Evolutionary conservation across 1,140 invertebrate species (phyloP).

Genomic region (Bombus sibiricus): DNA sequence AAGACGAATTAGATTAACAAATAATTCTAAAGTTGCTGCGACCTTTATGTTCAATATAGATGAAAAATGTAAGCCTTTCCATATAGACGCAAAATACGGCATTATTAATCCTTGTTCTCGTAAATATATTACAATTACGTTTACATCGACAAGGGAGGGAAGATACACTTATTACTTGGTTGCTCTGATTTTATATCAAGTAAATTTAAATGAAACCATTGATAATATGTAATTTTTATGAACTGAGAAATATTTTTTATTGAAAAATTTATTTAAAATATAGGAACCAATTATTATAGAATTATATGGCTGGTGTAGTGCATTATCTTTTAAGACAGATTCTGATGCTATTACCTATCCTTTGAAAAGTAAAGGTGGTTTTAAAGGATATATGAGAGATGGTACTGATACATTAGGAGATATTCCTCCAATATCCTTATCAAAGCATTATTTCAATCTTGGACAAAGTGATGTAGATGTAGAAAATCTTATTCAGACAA

Average conservation of each 20-base stretch:
- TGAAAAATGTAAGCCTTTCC: conserved; percentile 63
- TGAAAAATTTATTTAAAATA: conserved; percentile 31
- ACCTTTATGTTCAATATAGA: conserved; percentile 71
- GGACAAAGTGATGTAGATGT: conserved; percentile 49
- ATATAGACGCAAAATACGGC: conserved; percentile 62
- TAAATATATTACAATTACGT: conserved; percentile 67
- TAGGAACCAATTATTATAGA: conserved; percentile 73
- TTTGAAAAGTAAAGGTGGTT: conserved; percentile 49
- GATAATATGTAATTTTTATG: not conserved
- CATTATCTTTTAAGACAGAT: not conserved
- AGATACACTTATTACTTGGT: conserved; percentile 62
- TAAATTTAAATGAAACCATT: conserved; percentile 40
- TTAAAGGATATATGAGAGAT: conserved; percentile 70
- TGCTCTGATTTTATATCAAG: conserved; percentile 71
- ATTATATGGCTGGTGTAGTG: conserved; percentile 66
- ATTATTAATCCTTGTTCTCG: conserved; percentile 56
- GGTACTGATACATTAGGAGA: conserved; percentile 27
- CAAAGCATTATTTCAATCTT: conserved; percentile 69
- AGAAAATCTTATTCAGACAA: conserved; percentile 42
- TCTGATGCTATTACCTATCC: conserved; percentile 31
- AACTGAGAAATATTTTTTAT: not conserved
- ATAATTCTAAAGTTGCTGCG: conserved; percentile 66
- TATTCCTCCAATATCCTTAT: conserved; percentile 63
- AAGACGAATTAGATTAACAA: conserved; percentile 66
- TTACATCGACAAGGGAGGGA: conserved; percentile 57